These are phyloP conservation scores for Hipposideros armiger DNA, from an alignment of 2,113 vertebrate genomes.

Conservation along the genomic window DNA sequence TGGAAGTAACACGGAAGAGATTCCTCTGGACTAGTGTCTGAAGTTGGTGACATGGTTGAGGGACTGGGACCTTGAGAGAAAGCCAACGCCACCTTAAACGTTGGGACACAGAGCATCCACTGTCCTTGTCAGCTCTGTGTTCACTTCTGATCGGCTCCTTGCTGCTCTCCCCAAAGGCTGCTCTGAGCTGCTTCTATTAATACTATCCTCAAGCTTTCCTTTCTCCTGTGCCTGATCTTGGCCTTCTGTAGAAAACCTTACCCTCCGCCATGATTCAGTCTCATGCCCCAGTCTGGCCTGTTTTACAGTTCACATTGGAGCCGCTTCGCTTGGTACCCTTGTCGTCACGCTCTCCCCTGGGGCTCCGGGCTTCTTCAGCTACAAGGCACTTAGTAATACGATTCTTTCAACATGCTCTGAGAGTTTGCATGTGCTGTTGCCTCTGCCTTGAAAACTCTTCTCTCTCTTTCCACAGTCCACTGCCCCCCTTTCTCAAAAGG, in stretches of 20 bases:
- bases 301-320: neutral
- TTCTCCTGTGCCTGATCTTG: neutral
- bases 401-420: neutral
- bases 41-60: neutral
- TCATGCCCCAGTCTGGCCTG: neutral
- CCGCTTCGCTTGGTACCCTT: neutral
- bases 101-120: accelerated
- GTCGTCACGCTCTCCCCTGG: too few relatives aligned
- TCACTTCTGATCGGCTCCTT: neutral
- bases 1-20: neutral
- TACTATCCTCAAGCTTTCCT: neutral
- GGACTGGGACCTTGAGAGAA: neutral
- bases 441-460: neutral
- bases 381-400: neutral
- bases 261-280: too few relatives aligned
- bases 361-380: neutral
- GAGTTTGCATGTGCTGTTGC: neutral
- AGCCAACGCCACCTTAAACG: too few relatives aligned
- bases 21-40: neutral
- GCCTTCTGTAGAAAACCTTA: neutral
- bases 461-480: neutral
- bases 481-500: neutral
- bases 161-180: neutral
- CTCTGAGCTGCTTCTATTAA: neutral
- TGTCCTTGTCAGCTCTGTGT: neutral